Evolutionary conservation across 2,797 vertebrate genomes (phyloP), one percentile per base, ranked within the genome.

Genomic region (Natrix natrix): DNA sequence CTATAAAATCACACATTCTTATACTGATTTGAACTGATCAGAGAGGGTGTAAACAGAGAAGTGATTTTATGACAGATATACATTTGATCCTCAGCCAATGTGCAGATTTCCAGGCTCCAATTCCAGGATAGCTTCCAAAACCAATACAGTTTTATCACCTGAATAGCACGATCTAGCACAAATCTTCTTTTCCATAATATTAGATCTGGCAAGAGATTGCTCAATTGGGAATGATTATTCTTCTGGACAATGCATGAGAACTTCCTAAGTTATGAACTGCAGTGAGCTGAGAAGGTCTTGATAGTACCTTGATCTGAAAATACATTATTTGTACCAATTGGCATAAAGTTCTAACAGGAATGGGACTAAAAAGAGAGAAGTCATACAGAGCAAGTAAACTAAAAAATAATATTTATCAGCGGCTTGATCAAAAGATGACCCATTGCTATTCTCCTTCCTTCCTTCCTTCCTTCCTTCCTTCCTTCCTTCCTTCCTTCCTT

Each of bases 121-220:
- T 63, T 63, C 63, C 37, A 60, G 43, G 48, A 43, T 1, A 0
- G 78, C 28, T 95, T 95, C 95, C 91, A 86, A 94, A 87, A 92
- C 3, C 87, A 28, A 91, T 94, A 93, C 91, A 61, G 43, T 94
- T 48, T 86, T 91, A 94, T 89, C 95, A 95, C 94, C 69, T 94
- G 93, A 96, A 92, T 94, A 95, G 96, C 93, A 69, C 87, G 78
- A 74, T 97, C 91, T 95, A 78, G 95, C 94, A 95, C 93, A 96
- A 95, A 95, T 97, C 59, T 92, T 60, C 88, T 94, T 91, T 93
- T 59, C 96, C 95, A 93, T 94, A 96, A 95, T 92, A 96, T 78
- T 93, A 92, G 93, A 95, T 93, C 87, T 96, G 78, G 92, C 87
- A 94, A 92, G 26, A 63, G 52, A 93, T 1, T 8, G 63, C 92